Base-by-base conservation (phyloP, 2,888 invertebrate genomes). In the Perithous albicinctus region DNA sequence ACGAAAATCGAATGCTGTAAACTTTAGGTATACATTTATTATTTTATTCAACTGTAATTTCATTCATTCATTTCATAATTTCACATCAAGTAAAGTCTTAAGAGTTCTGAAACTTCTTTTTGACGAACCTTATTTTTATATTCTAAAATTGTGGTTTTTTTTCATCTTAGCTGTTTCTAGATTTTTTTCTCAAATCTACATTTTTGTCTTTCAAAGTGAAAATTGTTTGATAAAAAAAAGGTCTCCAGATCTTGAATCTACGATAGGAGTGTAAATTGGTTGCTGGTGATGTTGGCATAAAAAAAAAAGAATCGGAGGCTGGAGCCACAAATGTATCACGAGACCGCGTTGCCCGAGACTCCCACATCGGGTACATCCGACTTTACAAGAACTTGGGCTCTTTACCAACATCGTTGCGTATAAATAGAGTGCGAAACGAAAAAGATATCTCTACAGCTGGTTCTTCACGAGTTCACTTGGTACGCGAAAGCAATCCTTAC, bases 361-460 rank as follows among this genome's bases (percentile, higher is more conserved):
- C 20, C 12, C 12, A 32, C 41, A 32, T 6, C 23, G 26, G 26
- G 35, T 69, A 38, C 26, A 69, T 69, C 69, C 20, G 26, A 26
- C 35, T 51, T 38, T 51, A 48, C 67, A 48, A 67, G 54, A 41
- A 2, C 6, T 63, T 41, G 63, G 38, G 63, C 63, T 63, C 72
- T 72, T 59, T 43, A 43, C 72, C 43, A 56, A n/a, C 72, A 43
- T 29, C 59, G 56, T 64, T 43, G 64, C 74, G 54, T 74, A 74
- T 74, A 74, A 74, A 74, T 74, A 74, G 74, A 54, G 64, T 38
- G 38, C 29, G 64, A n/a, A 66, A 29, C 64, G 64, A 54, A 74
- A 54, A 64, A 74, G 26, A 56, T 56, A 59, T 73, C 29, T 54
- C 29, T 18, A 38, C n/a, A 29, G 29, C 32, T 8, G 20, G 35